A percentile compares a stretch with the other conserved stretches of the same genome.
phyloP scores from a whole-genome alignment of 2,797 vertebrate genomes.

The Australoheros facetus region DNA sequence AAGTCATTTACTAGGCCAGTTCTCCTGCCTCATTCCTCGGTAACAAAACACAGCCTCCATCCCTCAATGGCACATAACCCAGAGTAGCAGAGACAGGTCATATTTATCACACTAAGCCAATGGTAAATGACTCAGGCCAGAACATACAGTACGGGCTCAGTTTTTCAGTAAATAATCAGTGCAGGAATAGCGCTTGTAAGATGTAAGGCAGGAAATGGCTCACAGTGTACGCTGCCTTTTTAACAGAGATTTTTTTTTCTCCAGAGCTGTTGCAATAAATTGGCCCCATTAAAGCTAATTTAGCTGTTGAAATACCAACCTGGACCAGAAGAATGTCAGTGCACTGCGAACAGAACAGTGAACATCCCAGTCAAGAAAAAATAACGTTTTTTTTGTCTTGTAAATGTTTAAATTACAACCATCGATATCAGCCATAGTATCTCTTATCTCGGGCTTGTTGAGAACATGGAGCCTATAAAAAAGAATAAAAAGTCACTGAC shows the following conservation, averaged over 20 bases:
- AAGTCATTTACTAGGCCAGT: slow-evolving; percentile 65
- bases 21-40: slow-evolving; percentile 55
- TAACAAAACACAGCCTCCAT: slow-evolving; percentile 63
- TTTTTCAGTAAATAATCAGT: slow-evolving; percentile 31
- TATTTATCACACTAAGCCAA: slow-evolving; percentile 69
- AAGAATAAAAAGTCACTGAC: too few species aligned
- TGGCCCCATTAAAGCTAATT: neutral
- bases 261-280: neutral
- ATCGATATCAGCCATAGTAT: neutral
- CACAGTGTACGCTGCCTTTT: neutral
- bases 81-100: slow-evolving; percentile 55
- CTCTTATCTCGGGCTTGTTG: neutral
- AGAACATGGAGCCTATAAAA: neutral
- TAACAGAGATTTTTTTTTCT: neutral
- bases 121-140: slow-evolving; percentile 57
- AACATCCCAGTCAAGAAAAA: neutral
- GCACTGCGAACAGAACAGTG: neutral
- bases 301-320: neutral
- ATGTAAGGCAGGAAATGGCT: slow-evolving; percentile 11
- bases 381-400: accelerated
- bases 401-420: neutral
- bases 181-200: slow-evolving; percentile 15
- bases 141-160: slow-evolving; percentile 11
- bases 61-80: slow-evolving; percentile 63
- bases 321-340: neutral